Evolutionary conservation across 1,140 invertebrate genomes (phyloP), one percentile per base, ranked within the genome.

Genomic region (Neoseiulus cucumeris): DNA sequence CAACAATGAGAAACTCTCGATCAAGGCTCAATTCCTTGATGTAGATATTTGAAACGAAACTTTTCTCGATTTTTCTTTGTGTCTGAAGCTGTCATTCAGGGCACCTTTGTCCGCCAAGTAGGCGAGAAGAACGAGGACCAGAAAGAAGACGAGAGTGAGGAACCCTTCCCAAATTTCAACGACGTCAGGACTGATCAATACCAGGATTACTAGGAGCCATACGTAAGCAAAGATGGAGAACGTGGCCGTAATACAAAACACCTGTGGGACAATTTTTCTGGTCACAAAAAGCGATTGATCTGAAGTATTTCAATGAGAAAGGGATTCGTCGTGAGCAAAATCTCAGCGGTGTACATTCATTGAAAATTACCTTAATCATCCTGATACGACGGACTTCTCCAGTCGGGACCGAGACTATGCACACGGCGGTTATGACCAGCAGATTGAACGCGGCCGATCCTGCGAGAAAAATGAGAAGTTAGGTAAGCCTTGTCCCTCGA

Each of bases 131-230:
- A 80, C 78, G 25, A 83, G 72, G 0, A 79, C 47, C 0, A 82
- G 82, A 72, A 84, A 84, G 42, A 83, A 75, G 0, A 82, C 67
- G 29, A 84, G 77, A 0, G 83, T 84, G 7, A 83, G 66, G 9
- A 79, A 71, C 0, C 81, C 81, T 70, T 84, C 83, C 82, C 82
- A 84, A 0, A 82, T 65, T 39, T 83, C 81, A 7, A 84, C 78
- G 25, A 72, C 71, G 64, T 81, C 72, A 0, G 79, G 78, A 0
- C 78, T 74, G 14, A 73, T 71, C 1, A 69, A 74, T 17, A 80
- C 69, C 18, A 84, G 72, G 44, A 84, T 78, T 9, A 83, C 69
- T 29, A 82, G 73, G 7, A 84, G 74, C 83, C 83, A 84, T n/a
- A 84, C 71, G 73, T 84, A 84, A 0, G 83, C 82, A 67, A 83